Evolutionary conservation across 2,797 vertebrate species (phyloP).

Genomic region (Peromyscus aztecus): DNA sequence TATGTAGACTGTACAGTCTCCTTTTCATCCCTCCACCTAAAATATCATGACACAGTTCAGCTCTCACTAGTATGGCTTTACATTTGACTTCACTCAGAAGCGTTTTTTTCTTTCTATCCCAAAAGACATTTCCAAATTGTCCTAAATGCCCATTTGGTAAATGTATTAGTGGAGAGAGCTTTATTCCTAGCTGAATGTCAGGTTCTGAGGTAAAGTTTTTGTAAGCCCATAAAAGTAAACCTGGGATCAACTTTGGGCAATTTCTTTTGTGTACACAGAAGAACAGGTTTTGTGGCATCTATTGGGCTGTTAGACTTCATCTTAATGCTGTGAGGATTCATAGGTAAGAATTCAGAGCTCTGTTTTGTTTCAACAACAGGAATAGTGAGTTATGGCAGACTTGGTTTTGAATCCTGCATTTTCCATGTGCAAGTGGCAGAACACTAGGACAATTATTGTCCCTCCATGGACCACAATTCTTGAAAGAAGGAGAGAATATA

Average conservation of each 20-base stretch:
- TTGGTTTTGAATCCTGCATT: not conserved
- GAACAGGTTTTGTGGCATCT: not conserved
- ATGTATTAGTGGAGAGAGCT: not conserved
- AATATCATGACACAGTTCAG: not conserved
- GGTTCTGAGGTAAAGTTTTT: constrained; percentile 14
- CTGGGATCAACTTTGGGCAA: not conserved
- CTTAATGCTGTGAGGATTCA: not conserved
- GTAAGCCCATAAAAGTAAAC: not conserved
- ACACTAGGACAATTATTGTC: not conserved
- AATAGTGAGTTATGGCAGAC: not conserved
- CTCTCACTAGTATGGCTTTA: not conserved
- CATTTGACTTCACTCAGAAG: not conserved
- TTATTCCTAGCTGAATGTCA: not conserved
- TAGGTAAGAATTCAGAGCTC: not conserved
- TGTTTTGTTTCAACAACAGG: not conserved
- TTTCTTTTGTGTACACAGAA: not conserved
- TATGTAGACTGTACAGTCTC: not conserved
- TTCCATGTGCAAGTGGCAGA: not conserved
- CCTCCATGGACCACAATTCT: not conserved
- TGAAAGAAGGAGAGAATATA: not conserved
- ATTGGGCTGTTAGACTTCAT: not conserved
- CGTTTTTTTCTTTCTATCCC: not conserved
- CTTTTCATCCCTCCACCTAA: not conserved
- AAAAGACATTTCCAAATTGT: constrained; percentile 31
- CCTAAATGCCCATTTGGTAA: not conserved